A percentile compares a stretch with the other conserved stretches of the same genome.
Conservation (phyloP, 2,888 invertebrate species). For the Apodemia mormo region DNA sequence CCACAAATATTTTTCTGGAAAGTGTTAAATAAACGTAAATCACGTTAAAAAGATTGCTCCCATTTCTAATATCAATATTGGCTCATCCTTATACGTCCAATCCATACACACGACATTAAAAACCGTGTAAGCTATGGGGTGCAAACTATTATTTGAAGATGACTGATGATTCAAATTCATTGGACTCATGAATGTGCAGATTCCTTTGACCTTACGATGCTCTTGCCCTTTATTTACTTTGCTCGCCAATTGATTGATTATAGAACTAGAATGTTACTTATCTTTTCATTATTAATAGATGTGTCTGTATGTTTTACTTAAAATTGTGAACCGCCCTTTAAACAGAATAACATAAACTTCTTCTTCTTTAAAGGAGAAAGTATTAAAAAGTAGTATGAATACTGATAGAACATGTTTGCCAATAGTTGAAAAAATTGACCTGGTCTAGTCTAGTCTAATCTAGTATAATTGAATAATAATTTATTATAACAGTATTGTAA, state of each 20-base stretch:
- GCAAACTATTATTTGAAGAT: conserved; percentile 78
- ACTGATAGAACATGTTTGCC: too few relatives aligned
- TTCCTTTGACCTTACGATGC: conserved; percentile 58
- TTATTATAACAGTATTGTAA: too few relatives aligned
- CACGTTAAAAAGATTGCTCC: conserved; percentile 19
- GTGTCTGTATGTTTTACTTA: conserved; percentile 15
- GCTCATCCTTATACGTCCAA: conserved; percentile 32
- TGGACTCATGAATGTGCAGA: conserved; percentile 75
- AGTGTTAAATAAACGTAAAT: too few relatives aligned
- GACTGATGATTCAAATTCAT: conserved; percentile 72
- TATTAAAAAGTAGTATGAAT: too few relatives aligned
- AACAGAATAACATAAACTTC: background rate
- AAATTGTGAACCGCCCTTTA: background rate
- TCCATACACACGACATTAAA: conserved; percentile 42
- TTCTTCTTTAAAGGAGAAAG: too few relatives aligned
- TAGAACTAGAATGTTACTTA: conserved; percentile 26
- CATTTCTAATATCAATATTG: conserved; percentile 41
- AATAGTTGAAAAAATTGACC: too few relatives aligned
- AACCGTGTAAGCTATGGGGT: conserved; percentile 70
- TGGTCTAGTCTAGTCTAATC: too few relatives aligned
- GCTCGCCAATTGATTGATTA: conserved; percentile 47
- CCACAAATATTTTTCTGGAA: too few relatives aligned
- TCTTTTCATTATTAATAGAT: conserved; percentile 29
- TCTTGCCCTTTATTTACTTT: conserved; percentile 41
- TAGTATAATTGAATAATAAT: too few relatives aligned